These are phyloP conservation scores for Nothobranchius furzeri DNA, from an alignment of 2,113 vertebrate species.

Conservation along the genomic window DNA sequence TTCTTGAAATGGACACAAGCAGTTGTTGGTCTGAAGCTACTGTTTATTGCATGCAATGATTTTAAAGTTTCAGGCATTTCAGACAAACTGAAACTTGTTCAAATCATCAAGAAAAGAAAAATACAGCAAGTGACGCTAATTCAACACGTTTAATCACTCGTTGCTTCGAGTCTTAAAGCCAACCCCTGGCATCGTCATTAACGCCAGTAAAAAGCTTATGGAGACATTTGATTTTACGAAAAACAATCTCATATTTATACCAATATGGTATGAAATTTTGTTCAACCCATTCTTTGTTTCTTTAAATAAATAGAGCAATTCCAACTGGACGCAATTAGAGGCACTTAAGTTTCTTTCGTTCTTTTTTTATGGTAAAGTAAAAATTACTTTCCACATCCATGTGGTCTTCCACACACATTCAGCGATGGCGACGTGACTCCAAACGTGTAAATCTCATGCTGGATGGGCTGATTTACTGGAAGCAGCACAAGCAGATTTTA, in stretches of 20 bases:
- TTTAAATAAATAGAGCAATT: conserved; percentile 83
- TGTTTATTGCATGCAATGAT: conserved; percentile 73
- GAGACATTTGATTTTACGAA: conserved; percentile 81
- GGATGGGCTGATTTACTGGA: conserved; percentile 55
- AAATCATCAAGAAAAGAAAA: conserved; percentile 57
- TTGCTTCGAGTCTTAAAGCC: conserved; percentile 66
- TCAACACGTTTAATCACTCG: conserved; percentile 66
- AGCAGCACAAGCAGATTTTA: conserved; percentile 26
- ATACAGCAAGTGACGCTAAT: conserved; percentile 65
- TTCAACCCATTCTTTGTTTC: conserved; percentile 78
- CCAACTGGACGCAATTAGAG: conserved; percentile 79
- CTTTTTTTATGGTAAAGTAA: conserved; percentile 70
- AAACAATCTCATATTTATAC: conserved; percentile 81
- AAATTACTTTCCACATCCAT: conserved; percentile 71
- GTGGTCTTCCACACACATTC: conserved; percentile 72
- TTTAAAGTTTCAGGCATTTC: conserved; percentile 61
- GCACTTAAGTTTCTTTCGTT: conserved; percentile 77
- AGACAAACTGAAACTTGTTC: conserved; percentile 55
- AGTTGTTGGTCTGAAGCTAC: conserved; percentile 66
- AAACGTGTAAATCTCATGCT: conserved; percentile 57
- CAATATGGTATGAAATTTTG: conserved; percentile 86
- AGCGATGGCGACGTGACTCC: conserved; percentile 59
- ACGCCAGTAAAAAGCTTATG: conserved; percentile 78
- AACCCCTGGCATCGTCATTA: conserved; percentile 75
- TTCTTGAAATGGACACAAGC: conserved; percentile 51